These are phyloP conservation scores for Syngnathoides biaculeatus DNA, from an alignment of 2,113 vertebrate species.

Conservation along the genomic window DNA sequence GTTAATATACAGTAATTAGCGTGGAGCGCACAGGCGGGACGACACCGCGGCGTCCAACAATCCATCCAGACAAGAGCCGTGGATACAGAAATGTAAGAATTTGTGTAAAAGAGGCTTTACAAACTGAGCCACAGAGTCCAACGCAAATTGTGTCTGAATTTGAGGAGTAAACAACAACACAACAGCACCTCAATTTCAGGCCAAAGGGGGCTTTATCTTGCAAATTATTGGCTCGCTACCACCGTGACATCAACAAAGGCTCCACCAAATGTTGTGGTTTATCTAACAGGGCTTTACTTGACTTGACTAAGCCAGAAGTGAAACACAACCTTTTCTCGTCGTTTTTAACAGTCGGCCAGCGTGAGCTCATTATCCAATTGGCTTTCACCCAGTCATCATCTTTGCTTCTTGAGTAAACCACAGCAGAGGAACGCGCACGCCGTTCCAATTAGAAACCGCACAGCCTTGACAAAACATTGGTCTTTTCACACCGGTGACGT, in stretches of 20 bases:
- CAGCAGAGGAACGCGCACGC: conserved; percentile 42
- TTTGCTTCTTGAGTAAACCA: conserved; percentile 8
- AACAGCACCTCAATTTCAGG: conserved; percentile 4
- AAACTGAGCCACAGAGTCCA: background rate
- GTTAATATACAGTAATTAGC: background rate
- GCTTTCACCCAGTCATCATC: conserved; percentile 21
- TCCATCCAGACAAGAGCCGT: background rate
- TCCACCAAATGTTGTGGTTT: conserved; percentile 4
- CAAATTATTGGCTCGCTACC: conserved; percentile 21
- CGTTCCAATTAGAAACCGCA: conserved; percentile 49
- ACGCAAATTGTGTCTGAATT: background rate
- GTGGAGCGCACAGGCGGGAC: no score
- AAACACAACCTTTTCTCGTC: background rate
- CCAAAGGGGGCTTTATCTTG: conserved; percentile 21
- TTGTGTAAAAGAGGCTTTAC: background rate
- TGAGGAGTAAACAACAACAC: background rate
- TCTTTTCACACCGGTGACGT: conserved; percentile 31
- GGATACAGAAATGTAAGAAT: background rate
- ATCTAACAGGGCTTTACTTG: conserved; percentile 4
- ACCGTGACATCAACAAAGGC: conserved; percentile 25
- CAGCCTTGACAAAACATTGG: conserved; percentile 45
- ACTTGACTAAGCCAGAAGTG: conserved; percentile 3
- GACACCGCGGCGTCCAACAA: background rate
- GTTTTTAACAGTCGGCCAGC: conserved; percentile 11
- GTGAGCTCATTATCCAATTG: conserved; percentile 10